Percentiles rank a stretch among this genome's conserved stretches.
Evolutionary conservation across 2,888 invertebrate genomes (phyloP).

Genomic region (Drosophila cracens): DNA sequence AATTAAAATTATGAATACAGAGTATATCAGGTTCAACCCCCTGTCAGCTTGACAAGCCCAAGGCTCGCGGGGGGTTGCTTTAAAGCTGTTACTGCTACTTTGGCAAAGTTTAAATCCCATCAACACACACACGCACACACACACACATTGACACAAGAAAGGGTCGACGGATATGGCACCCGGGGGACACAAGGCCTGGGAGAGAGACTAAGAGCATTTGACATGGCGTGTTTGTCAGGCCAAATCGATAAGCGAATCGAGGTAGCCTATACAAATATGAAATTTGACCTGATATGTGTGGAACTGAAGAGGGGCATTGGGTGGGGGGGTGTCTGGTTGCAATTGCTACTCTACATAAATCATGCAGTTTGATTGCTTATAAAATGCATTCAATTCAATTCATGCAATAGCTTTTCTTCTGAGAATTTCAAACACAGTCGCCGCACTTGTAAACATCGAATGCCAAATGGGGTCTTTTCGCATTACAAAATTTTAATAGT

Average conservation of each 20-base stretch:
- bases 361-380: constrained; percentile 68
- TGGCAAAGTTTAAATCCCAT: constrained; percentile 32
- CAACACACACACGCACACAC: constrained; percentile 1
- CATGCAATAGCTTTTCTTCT: constrained; percentile 56
- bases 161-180: constrained; percentile 31
- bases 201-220: constrained; percentile 16
- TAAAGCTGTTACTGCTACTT: constrained; percentile 42
- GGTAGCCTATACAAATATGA: constrained; percentile 23
- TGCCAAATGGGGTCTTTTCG: constrained; percentile 1
- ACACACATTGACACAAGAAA: constrained; percentile 8
- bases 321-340: neutral
- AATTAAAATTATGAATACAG: constrained; percentile 7
- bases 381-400: constrained; percentile 66
- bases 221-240: constrained; percentile 43
- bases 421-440: constrained; percentile 12
- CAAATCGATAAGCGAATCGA: constrained; percentile 53
- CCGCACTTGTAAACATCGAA: constrained; percentile 30
- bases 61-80: constrained; percentile 28
- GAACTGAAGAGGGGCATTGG: neutral
- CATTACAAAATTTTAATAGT: constrained; percentile 23
- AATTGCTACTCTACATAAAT: constrained; percentile 61
- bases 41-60: neutral
- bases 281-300: neutral
- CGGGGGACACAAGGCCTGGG: constrained; percentile 3
- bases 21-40: constrained; percentile 42